phyloP scores from a whole-genome alignment of 1,140 invertebrate genomes.

The Lamellibrachia luymesi region DNA sequence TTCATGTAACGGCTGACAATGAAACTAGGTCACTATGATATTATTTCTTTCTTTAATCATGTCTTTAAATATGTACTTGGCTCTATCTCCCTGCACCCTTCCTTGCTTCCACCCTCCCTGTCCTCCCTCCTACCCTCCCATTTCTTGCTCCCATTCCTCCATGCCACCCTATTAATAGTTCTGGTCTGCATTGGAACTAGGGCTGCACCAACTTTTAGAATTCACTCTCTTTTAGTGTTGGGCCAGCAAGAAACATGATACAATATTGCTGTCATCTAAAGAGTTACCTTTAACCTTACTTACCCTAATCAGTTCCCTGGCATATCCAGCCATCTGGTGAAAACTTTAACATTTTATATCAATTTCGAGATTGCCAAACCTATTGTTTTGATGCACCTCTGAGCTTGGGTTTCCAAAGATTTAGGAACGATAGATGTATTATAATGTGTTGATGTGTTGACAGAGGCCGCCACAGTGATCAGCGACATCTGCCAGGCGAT shows the following conservation, averaged over 20 bases:
- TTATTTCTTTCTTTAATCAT: background rate
- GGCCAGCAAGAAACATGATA: background rate
- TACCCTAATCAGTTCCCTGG: background rate
- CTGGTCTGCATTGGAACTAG: too few relatives aligned
- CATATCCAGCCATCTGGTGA: background rate
- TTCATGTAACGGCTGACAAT: background rate
- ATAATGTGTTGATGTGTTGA: constrained; percentile 32
- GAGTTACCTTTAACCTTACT: background rate
- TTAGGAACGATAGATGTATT: too few relatives aligned
- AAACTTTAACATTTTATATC: too few relatives aligned
- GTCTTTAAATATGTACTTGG: background rate
- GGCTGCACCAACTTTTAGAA: too few relatives aligned
- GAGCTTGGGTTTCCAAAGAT: too few relatives aligned
- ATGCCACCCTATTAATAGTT: background rate
- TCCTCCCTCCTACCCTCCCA: background rate
- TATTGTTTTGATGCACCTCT: too few relatives aligned
- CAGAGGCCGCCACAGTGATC: constrained; percentile 90
- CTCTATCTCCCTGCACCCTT: background rate
- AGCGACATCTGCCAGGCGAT: constrained; percentile 95
- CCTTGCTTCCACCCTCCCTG: background rate
- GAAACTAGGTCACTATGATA: background rate
- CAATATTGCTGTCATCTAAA: background rate
- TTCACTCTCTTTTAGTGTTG: too few relatives aligned
- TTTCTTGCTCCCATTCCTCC: background rate
- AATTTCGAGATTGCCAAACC: too few relatives aligned